Conservation (phyloP, 2,888 invertebrate species). For the Cephus runcator region DNA sequence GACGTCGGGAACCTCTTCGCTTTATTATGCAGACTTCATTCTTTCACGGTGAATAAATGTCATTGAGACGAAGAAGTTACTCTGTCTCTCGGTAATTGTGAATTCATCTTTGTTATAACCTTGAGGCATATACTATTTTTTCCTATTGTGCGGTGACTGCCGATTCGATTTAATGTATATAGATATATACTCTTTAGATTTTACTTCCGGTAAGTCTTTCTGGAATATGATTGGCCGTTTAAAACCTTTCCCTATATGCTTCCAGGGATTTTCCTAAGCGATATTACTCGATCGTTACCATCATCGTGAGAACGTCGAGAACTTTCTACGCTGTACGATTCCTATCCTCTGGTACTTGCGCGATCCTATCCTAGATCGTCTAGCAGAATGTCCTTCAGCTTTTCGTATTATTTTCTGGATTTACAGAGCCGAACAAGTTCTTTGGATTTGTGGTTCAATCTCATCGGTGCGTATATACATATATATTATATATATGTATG, state of each 20-base stretch:
- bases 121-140: background rate
- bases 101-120: background rate
- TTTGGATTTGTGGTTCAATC: background rate
- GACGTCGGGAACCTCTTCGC: background rate
- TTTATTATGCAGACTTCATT: background rate
- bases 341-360: background rate
- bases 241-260: background rate
- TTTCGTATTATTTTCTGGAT: background rate
- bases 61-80: background rate
- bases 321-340: background rate
- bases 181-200: background rate
- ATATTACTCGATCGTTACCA: background rate
- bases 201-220: background rate
- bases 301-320: background rate
- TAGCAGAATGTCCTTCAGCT: background rate
- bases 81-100: background rate
- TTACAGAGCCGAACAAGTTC: background rate
- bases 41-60: background rate
- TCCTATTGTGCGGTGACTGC: background rate
- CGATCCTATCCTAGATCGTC: background rate
- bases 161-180: background rate
- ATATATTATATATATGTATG: no score
- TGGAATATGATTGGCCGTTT: background rate
- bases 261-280: background rate
- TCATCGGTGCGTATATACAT: background rate